Evolutionary conservation across 2,797 vertebrate genomes (phyloP).

Genomic region (Chelon labrosus): DNA sequence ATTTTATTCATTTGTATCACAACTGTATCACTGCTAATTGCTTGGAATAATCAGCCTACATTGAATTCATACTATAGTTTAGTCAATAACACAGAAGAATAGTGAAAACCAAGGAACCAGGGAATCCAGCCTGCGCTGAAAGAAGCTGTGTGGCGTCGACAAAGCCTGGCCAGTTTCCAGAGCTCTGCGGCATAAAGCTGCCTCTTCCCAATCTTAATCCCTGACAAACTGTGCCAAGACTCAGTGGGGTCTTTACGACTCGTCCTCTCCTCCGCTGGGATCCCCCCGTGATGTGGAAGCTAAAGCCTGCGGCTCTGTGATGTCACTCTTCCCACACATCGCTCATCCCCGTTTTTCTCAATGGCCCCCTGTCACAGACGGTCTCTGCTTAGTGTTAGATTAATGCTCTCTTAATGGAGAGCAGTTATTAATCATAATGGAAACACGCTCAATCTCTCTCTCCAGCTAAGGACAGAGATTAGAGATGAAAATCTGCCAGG

Average conservation of each 20-base stretch:
- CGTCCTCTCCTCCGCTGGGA: conserved; percentile 43
- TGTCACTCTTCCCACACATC: conserved; percentile 60
- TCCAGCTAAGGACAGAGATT: conserved; percentile 66
- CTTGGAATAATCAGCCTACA: conserved; percentile 36
- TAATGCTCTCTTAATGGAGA: conserved; percentile 75
- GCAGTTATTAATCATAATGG: conserved; percentile 79
- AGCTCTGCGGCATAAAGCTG: conserved; percentile 42
- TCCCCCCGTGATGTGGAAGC: conserved; percentile 36
- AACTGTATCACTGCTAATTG: conserved; percentile 1
- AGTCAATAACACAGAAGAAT: conserved; percentile 26
- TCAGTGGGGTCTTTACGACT: conserved; percentile 60
- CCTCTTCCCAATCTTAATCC: conserved; percentile 50
- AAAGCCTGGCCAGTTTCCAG: conserved; percentile 55
- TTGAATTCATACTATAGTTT: conserved; percentile 24
- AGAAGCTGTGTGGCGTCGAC: conserved; percentile 37
- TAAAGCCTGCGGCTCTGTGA: conserved; percentile 57
- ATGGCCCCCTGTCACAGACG: conserved; percentile 62
- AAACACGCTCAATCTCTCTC: conserved; percentile 64
- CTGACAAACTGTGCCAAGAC: conserved; percentile 61
- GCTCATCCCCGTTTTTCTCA: conserved; percentile 60
- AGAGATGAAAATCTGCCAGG: conserved; percentile 76
- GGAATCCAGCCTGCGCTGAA: conserved; percentile 1
- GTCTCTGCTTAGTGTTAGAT: conserved; percentile 67
- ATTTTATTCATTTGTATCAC: neutral
- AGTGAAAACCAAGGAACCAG: conserved; percentile 6